Percentiles rank a stretch among this genome's conserved stretches.
Evolutionary conservation across 1,140 invertebrate species (phyloP).

Genomic region (Danaus melanippus): DNA sequence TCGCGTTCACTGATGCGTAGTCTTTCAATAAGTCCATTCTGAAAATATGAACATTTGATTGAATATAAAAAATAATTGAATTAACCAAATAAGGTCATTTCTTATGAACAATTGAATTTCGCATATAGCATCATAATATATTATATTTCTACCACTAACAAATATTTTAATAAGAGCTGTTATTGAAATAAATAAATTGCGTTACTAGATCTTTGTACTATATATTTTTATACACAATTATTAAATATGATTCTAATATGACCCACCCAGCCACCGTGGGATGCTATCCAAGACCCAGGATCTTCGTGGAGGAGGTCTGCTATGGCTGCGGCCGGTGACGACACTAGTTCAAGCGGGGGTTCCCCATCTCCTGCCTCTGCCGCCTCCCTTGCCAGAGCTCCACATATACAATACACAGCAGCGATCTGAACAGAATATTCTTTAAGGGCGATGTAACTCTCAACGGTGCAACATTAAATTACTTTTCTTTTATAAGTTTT

Average conservation of each 20-base stretch:
- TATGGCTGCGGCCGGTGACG: slow-evolving; percentile 61
- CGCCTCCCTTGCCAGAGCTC: slow-evolving; percentile 58
- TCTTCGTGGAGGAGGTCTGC: slow-evolving; percentile 62
- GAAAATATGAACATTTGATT: slow-evolving; percentile 17
- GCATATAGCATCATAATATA: too few species aligned
- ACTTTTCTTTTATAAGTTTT: too few species aligned
- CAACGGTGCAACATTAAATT: too few species aligned
- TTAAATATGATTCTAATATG: neutral
- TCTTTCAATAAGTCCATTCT: slow-evolving; percentile 55
- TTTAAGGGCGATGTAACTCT: too few species aligned
- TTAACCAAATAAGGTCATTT: too few species aligned
- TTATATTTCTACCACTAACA: too few species aligned
- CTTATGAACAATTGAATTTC: too few species aligned
- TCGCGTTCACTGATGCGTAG: slow-evolving; percentile 52
- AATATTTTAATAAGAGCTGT: neutral
- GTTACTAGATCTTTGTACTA: neutral
- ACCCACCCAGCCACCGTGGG: slow-evolving; percentile 66
- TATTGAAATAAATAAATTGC: neutral
- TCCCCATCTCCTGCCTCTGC: slow-evolving; percentile 52
- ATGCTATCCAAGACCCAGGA: slow-evolving; percentile 60
- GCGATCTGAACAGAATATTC: slow-evolving; percentile 46
- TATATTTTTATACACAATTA: neutral
- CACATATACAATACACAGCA: slow-evolving; percentile 66
- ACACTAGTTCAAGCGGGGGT: slow-evolving; percentile 52
- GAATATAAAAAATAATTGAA: too few species aligned